Base-by-base conservation (phyloP, 2,113 vertebrate genomes). In the Myanophis thanlyinensis region DNA sequence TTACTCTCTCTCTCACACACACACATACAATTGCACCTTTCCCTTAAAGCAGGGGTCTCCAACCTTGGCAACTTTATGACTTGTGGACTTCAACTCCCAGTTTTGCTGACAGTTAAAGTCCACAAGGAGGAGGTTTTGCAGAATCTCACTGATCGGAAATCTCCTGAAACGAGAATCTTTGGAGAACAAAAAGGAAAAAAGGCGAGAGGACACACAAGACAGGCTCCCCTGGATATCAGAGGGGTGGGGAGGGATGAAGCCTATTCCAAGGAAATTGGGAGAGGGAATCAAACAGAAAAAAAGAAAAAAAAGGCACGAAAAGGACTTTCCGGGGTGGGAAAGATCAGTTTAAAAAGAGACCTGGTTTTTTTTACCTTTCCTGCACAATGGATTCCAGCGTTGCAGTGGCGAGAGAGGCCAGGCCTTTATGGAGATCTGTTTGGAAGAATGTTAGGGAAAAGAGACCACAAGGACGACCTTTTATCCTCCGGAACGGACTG, bases 361-460 rank as follows among this genome's bases (percentile, higher is more conserved):
- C 3, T 7, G 0, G 0, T 0, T 92, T 97, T 90, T 0, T 92
- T 97, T 90, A 99, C 99, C 99, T 98, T 97, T 99, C 99, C 95
- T 99, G 99, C 6, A 99, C 98, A 0, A 99, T 97, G 30, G 99
- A 99, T 91, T 99, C 99, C 89, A 99, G 96, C 0, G 99, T 99
- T 0, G 98, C 98, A 0, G 98, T 98, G 1, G 99, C 98, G 93
- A 99, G 96, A 15, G 98, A 98, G 0, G 98, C 97, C 27, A 99
- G 93, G 0, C 98, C 98, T 94, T 98, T 98, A 94, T 99, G 98
- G 3, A 99, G 96, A 95, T 99, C 99, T 98, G 97, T 27, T n/a
- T 35, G 20, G 3, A 0, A 40, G 0, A 20, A 20, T 5, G 95
- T 98, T 96, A 98, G 97, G 98, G 98, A 73, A 44, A 6, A 40